Evolutionary conservation across 2,797 vertebrate genomes (phyloP).

Genomic region (Channa striata): DNA sequence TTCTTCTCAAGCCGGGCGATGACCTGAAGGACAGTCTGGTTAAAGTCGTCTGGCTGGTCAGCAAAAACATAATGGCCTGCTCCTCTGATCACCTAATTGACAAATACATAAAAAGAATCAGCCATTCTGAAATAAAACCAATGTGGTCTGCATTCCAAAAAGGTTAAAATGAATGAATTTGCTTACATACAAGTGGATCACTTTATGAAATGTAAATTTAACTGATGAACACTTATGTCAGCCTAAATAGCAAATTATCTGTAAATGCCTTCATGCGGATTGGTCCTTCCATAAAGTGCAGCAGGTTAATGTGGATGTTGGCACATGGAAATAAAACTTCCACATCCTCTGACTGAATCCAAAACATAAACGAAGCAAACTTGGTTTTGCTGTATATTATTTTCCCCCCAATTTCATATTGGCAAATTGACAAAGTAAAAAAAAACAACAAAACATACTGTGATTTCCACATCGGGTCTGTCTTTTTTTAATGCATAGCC

Average conservation of each 20-base stretch:
- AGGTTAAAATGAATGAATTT: background rate
- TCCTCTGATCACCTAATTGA: constrained; percentile 90
- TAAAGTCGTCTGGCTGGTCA: constrained; percentile 96
- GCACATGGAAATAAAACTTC: no score
- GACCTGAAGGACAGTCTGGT: constrained; percentile 90
- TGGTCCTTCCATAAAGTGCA: no score
- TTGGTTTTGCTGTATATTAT: background rate
- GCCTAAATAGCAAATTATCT: no score
- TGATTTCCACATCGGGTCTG: constrained; percentile 89
- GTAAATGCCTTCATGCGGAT: no score
- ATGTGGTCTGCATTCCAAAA: background rate
- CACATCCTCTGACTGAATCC: background rate
- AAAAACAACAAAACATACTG: constrained; percentile 78
- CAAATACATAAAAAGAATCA: constrained; percentile 7
- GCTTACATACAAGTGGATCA: background rate
- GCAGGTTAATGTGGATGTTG: no score
- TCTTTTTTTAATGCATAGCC: constrained; percentile 88
- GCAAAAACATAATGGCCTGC: constrained; percentile 96
- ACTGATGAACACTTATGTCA: constrained; percentile 1
- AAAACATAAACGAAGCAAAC: background rate
- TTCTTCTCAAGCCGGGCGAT: constrained; percentile 54
- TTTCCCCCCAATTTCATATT: background rate
- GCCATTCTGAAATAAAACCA: constrained; percentile 1
- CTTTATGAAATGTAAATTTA: background rate
- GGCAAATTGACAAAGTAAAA: background rate